Evolutionary conservation across 2,888 invertebrate species (phyloP).

Genomic region (Ichneumoninae sp.): DNA sequence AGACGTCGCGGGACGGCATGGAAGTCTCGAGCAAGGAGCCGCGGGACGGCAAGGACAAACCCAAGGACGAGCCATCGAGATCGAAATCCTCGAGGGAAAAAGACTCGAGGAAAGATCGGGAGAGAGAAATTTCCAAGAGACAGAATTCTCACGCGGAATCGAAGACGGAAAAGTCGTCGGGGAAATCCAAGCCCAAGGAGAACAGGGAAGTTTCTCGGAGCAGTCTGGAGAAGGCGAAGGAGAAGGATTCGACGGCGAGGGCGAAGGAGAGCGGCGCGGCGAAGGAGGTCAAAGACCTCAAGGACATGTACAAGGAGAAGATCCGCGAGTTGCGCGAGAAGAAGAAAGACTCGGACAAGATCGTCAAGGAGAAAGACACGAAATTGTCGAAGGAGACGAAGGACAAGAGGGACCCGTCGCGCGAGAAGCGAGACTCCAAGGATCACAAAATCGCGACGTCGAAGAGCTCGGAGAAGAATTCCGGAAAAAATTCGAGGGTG

Average conservation of each 20-base stretch:
- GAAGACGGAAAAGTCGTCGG: constrained; percentile 35
- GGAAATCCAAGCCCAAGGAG: constrained; percentile 54
- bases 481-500: constrained; percentile 72
- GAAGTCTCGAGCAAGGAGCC: constrained; percentile 73
- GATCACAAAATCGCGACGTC: constrained; percentile 76
- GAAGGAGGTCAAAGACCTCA: constrained; percentile 79
- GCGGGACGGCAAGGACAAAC: not conserved
- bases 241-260: constrained; percentile 65
- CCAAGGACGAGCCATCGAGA: constrained; percentile 65
- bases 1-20: constrained; percentile 77
- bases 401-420: constrained; percentile 77
- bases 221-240: constrained; percentile 60
- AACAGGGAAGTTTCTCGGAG: constrained; percentile 15
- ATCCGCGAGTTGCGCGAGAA: constrained; percentile 82
- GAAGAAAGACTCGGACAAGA: constrained; percentile 78
- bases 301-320: constrained; percentile 83
- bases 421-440: constrained; percentile 77
- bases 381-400: constrained; percentile 71
- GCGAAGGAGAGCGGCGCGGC: constrained; percentile 68
- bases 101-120: constrained; percentile 49
- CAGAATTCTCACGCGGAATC: constrained; percentile 5
- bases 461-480: constrained; percentile 75
- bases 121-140: constrained; percentile 36
- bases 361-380: constrained; percentile 75
- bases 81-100: constrained; percentile 73